Evolutionary conservation across 1,140 invertebrate genomes (phyloP).

Genomic region (Rhopalosiphum padi): DNA sequence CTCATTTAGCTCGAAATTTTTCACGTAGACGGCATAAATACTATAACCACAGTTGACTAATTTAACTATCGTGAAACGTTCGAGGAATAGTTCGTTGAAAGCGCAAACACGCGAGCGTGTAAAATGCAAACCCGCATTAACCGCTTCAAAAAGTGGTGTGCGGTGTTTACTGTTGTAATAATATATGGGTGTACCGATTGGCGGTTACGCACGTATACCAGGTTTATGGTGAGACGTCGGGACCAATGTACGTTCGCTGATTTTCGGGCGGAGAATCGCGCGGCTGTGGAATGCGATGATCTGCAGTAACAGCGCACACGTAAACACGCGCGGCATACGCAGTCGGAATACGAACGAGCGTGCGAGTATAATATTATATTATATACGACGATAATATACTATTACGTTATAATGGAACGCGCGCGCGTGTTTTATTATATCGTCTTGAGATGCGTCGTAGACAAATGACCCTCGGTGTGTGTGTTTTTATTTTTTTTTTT

Average conservation of each 20-base stretch:
- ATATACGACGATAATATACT: neutral
- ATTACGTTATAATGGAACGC: constrained; percentile 11
- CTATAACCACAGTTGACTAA: too few species aligned
- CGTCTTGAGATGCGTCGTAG: constrained; percentile 41
- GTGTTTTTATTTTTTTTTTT: constrained; percentile 44
- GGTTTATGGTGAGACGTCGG: neutral
- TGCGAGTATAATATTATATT: neutral
- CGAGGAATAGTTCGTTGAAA: too few species aligned
- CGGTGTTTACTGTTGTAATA: too few species aligned
- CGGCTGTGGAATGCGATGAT: neutral
- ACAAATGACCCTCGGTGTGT: constrained; percentile 44
- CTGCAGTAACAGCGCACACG: neutral
- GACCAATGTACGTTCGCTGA: neutral
- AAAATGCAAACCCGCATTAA: neutral
- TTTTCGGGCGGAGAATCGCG: neutral
- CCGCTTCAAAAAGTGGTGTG: neutral
- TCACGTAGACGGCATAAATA: too few species aligned
- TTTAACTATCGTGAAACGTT: too few species aligned
- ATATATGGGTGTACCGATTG: neutral
- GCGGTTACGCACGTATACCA: neutral
- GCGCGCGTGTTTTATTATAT: constrained; percentile 22
- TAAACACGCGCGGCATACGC: neutral
- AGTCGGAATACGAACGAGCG: neutral
- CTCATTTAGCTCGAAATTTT: too few species aligned
- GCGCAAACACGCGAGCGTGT: too few species aligned